These are phyloP conservation scores for Podiceps cristatus DNA, from an alignment of 2,113 vertebrate genomes.

Conservation along the genomic window DNA sequence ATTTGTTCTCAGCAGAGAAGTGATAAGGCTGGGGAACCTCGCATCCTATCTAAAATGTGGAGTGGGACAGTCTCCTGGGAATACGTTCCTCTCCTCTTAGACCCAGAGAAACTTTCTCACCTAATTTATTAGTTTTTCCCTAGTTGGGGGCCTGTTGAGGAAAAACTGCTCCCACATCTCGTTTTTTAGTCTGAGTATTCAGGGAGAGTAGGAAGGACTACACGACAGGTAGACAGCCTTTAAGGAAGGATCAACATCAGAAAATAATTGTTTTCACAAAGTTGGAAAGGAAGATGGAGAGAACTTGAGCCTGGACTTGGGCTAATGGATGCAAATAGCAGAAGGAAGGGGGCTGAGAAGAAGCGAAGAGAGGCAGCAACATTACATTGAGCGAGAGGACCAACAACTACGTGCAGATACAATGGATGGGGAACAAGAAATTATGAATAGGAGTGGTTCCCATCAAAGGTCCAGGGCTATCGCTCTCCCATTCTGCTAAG, in stretches of 20 bases:
- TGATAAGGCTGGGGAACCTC: neutral
- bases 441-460: neutral
- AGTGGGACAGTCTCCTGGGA: neutral
- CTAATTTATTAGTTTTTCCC: neutral
- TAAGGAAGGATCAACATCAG: neutral
- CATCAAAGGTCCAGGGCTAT: neutral
- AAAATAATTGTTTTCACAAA: neutral
- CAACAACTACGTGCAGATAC: rapidly evolving
- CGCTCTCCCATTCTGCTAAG: neutral
- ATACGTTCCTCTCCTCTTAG: neutral
- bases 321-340: neutral
- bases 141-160: neutral
- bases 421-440: neutral
- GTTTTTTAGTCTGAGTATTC: neutral
- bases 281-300: neutral
- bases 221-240: neutral
- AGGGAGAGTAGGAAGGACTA: neutral
- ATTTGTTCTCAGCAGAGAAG: neutral
- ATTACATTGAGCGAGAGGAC: rapidly evolving
- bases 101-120: neutral
- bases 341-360: neutral
- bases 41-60: rapidly evolving
- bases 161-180: neutral
- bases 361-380: neutral
- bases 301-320: neutral